phyloP scores from a whole-genome alignment of 2,888 invertebrate genomes.

The Cosmia trapezina region DNA sequence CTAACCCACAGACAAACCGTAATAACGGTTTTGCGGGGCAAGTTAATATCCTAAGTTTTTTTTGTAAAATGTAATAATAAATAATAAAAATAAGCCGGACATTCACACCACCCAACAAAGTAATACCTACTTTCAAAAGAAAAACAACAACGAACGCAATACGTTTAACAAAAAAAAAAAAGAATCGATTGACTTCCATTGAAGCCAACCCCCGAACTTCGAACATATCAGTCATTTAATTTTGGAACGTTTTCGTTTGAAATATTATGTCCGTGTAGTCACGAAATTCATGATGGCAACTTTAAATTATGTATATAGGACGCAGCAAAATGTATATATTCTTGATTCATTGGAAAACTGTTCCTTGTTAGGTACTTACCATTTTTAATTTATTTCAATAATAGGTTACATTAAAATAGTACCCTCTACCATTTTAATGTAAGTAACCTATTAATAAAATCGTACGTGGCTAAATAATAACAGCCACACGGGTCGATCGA shows the following conservation, averaged over 20 bases:
- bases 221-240: conserved; percentile 62
- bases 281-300: conserved; percentile 73
- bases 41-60: too few species aligned
- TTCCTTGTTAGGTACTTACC: conserved; percentile 6
- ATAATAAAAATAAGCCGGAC: neutral
- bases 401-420: neutral
- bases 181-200: conserved; percentile 37
- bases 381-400: conserved; percentile 2
- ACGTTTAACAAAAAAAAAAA: conserved; percentile 28
- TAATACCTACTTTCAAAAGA: neutral
- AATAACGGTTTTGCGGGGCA: too few species aligned
- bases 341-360: conserved; percentile 42
- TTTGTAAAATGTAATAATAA: too few species aligned
- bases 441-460: too few species aligned
- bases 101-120: neutral
- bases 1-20: too few species aligned
- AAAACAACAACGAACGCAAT: conserved; percentile 10
- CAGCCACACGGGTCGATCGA: too few species aligned
- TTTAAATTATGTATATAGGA: conserved; percentile 81
- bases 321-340: conserved; percentile 72
- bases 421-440: too few species aligned
- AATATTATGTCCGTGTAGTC: conserved; percentile 75
- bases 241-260: conserved; percentile 66
- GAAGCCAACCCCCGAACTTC: conserved; percentile 33
- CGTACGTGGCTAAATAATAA: too few species aligned